Base-by-base conservation (phyloP, 1,140 invertebrate species). In the Bombus picipes region DNA sequence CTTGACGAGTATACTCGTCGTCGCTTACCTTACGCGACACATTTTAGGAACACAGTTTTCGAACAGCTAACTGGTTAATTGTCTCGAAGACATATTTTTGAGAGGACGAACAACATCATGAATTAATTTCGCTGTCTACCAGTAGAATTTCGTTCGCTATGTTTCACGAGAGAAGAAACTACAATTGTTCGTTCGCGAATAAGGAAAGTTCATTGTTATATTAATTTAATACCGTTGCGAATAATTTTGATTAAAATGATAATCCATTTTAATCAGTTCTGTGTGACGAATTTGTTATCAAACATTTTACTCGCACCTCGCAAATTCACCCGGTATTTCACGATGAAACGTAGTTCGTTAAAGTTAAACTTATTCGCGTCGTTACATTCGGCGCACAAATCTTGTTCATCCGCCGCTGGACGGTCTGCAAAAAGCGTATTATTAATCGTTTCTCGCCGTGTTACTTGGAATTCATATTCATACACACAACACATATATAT, bases 381-480 rank as follows among this genome's bases (percentile, higher is more conserved):
- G 62, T 79, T 47, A 68, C 65, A 43, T 34, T n/a, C 13, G 41
- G 18, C n/a, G 39, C 41, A 65, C 62, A 70, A 80, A 80, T 80
- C 78, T 47, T 80, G 41, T 70, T 37, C 39, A 37, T 66, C 25
- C 41, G 32, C 15, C 13, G 74, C 15, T 62, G 37, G 62, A 47
- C 34, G 13, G 41, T n/a, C 43, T 25, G 66, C 43, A 41, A 81
- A 72, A 72, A 57, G 34, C 68, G 37, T 59, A 28, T 81, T 81
- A 81, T 81, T 71, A 81, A 81, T 81, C 78, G 78, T 81, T 57
- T 66, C 59, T 79, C 76, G 32, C 53, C 28, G 68, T 28, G 68
- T 59, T 72, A 81, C 68, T 57, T 47, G 80, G 53, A 75, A 82
- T 82, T 57, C 81, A 37, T 83, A 83, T 83, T 83, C 81, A 39